These are phyloP conservation scores for Nycticryphes semicollaris DNA, from an alignment of 2,113 vertebrate species.

Conservation along the genomic window DNA sequence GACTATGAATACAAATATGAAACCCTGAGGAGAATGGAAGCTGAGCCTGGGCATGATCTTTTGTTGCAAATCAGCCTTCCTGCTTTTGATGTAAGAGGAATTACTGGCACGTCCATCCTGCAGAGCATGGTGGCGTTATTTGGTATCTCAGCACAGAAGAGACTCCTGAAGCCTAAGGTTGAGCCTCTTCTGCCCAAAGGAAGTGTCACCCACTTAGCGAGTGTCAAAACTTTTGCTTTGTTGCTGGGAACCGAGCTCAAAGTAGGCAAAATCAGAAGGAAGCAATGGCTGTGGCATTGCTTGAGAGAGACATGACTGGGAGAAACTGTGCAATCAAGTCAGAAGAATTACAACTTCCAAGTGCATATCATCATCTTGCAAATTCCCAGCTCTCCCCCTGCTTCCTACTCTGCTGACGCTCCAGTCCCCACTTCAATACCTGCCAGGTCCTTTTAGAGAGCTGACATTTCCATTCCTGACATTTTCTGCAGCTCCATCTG, in stretches of 20 bases:
- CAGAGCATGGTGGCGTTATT: not conserved
- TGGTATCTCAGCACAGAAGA: not conserved
- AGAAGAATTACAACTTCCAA: constrained; percentile 34
- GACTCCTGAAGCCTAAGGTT: not conserved
- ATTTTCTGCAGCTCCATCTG: constrained; percentile 73
- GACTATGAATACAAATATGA: not conserved
- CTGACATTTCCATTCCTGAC: constrained; percentile 75
- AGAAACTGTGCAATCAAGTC: not conserved
- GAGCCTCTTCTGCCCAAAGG: not conserved
- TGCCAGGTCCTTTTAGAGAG: constrained; percentile 71
- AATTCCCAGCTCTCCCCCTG: constrained; percentile 34
- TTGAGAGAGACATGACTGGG: not conserved
- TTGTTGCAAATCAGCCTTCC: not conserved
- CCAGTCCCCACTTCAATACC: constrained; percentile 64
- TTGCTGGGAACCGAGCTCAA: not conserved
- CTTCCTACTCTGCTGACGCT: constrained; percentile 40
- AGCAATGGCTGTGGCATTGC: not conserved
- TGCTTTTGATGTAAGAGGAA: not conserved
- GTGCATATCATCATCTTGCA: not conserved
- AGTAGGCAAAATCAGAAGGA: not conserved
- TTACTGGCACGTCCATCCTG: not conserved
- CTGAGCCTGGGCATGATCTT: not conserved
- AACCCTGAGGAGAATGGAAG: not conserved
- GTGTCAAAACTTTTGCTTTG: not conserved
- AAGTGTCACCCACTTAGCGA: not conserved